Base-by-base conservation (phyloP, 2,113 vertebrate species). In the Epinephelus cyanopodus region DNA sequence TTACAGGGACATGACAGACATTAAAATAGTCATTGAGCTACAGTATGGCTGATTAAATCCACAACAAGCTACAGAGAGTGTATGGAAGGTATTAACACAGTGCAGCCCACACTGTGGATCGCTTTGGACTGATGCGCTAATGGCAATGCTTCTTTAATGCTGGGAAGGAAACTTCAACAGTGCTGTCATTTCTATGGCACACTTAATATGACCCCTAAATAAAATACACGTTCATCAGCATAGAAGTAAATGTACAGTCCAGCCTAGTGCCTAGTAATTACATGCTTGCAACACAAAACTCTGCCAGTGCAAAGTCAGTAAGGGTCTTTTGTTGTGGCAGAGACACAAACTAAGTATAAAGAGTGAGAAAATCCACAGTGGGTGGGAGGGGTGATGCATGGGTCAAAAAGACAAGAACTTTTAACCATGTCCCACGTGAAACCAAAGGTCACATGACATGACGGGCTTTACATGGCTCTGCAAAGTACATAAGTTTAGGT, bases 21-120 rank as follows among this genome's bases (percentile, higher is more conserved):
- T 67, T 72, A 15, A 69, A 77, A 74, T n/a, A 25, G 66, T 21
- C 37, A 74, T 27, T 14, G 52, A 76, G 74, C 37, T 45, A n/a
- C 25, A 53, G 13, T 4, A n/a, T 45, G 52, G 62, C 3, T 80
- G 52, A 52, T 54, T 66, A 54, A 45, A 74, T 39, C 25, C 54
- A 61, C 65, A 23, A 5, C 48, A 23, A 17, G 50, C 19, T 21
- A 75, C 37, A 57, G 27, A 21, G 13, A 83, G 29, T 12, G 7
- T 52, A 57, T 64, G 42, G 65, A 54, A 29, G 18, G 56, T 27
- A 11, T 69, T 23, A 62, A 1, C 76, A 74, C 42, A 64, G 21
- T 12, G 0, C 47, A 70, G 15, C 42, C 14, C 69, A 56, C 0
- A 29, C 13, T 57, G 62, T 29, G 42, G 14, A 69, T 52, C 21